Evolutionary conservation across 2,888 invertebrate genomes (phyloP).

Genomic region (Pteria penguin): DNA sequence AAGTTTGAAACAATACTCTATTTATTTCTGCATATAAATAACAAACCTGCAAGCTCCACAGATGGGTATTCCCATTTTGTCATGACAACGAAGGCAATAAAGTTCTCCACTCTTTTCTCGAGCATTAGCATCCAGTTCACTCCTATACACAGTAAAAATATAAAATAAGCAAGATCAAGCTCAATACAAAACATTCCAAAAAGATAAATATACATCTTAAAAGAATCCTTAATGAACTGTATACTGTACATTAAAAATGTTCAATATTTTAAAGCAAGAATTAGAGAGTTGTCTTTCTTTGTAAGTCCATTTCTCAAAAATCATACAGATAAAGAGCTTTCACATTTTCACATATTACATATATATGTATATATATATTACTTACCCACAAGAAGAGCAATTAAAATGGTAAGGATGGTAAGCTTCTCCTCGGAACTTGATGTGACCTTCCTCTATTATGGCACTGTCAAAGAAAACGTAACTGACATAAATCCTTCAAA

Average conservation of each 20-base stretch:
- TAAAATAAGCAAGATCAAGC: neutral
- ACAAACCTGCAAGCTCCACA: conserved; percentile 93
- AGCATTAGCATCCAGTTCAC: conserved; percentile 96
- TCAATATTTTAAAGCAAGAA: too few relatives aligned
- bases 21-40: too few relatives aligned
- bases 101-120: conserved; percentile 97
- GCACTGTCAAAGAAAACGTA: conserved; percentile 84
- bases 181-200: too few relatives aligned
- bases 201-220: too few relatives aligned
- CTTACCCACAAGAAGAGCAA: conserved; percentile 86
- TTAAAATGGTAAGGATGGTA: conserved; percentile 99
- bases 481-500: neutral
- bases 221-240: too few relatives aligned
- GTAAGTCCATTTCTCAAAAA: too few relatives aligned
- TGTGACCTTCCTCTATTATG: conserved; percentile 81
- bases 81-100: conserved; percentile 98
- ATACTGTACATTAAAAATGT: too few relatives aligned
- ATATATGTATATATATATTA: conserved; percentile 1
- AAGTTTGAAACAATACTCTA: too few relatives aligned
- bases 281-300: too few relatives aligned
- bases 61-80: conserved; percentile 99
- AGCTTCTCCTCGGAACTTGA: conserved; percentile 89
- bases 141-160: conserved; percentile 83
- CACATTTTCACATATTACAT: too few relatives aligned
- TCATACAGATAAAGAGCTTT: too few relatives aligned